Conservation (phyloP, 1,140 invertebrate genomes). For the Drosophila quadrilineata region DNA sequence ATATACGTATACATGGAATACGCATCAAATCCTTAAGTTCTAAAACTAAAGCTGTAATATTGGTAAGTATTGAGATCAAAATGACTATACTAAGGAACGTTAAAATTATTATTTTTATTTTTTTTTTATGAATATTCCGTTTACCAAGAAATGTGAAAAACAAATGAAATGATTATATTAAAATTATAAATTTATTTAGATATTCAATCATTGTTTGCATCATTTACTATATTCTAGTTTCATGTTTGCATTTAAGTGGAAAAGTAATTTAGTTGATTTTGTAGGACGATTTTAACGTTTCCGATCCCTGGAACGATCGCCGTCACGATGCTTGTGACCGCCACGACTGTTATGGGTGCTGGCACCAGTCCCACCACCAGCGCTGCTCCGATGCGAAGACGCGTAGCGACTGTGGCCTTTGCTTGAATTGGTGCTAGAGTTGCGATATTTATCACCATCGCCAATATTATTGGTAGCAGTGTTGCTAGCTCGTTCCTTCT, state of each 20-base stretch:
- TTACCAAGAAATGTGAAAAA: constrained; percentile 7
- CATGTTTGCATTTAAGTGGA: too few relatives aligned
- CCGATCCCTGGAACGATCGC: constrained; percentile 72
- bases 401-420: constrained; percentile 65
- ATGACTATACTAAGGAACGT: too few relatives aligned
- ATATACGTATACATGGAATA: too few relatives aligned
- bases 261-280: too few relatives aligned
- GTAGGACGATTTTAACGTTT: too few relatives aligned
- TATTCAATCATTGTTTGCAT: too few relatives aligned
- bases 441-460: constrained; percentile 67
- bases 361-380: constrained; percentile 26
- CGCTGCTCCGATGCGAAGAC: constrained; percentile 53
- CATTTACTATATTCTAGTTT: too few relatives aligned
- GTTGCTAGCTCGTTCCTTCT: constrained; percentile 62
- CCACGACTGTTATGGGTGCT: constrained; percentile 44
- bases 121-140: background rate
- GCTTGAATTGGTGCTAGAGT: constrained; percentile 54
- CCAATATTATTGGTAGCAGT: constrained; percentile 46
- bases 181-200: constrained; percentile 10
- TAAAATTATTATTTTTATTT: background rate
- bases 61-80: too few relatives aligned
- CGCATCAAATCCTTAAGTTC: too few relatives aligned
- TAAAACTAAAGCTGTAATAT: too few relatives aligned
- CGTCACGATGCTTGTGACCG: constrained; percentile 63
- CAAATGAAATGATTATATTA: constrained; percentile 17